These are phyloP conservation scores for Dione vanillae DNA, from an alignment of 2,888 invertebrate genomes.

Conservation along the genomic window DNA sequence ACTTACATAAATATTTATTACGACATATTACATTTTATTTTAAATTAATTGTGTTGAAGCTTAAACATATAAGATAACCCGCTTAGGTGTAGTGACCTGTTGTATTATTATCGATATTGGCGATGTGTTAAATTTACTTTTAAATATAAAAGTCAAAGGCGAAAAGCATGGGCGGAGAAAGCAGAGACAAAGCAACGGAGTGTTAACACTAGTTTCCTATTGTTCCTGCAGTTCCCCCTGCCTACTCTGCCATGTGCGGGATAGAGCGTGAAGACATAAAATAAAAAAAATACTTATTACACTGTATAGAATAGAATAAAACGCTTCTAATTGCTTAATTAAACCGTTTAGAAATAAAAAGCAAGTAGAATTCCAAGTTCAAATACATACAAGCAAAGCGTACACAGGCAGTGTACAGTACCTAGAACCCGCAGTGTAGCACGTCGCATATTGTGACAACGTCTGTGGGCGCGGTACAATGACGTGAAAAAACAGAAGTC, in stretches of 20 bases:
- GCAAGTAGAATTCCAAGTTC: background rate
- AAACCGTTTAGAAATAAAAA: background rate
- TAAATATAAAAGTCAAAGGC: too few relatives aligned
- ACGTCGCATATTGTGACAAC: constrained; percentile 44
- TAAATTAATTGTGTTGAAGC: background rate
- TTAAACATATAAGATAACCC: background rate
- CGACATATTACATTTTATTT: too few relatives aligned
- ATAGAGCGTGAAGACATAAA: too few relatives aligned
- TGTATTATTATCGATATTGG: background rate
- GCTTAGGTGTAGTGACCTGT: background rate
- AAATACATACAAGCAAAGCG: background rate
- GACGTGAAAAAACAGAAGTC: background rate
- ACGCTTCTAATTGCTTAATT: background rate
- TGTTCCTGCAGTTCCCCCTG: too few relatives aligned
- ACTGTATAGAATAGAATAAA: too few relatives aligned
- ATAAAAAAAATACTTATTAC: too few relatives aligned
- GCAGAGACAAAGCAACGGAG: too few relatives aligned
- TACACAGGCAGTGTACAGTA: background rate
- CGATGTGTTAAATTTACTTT: background rate
- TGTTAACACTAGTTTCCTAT: too few relatives aligned
- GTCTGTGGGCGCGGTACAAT: constrained; percentile 42
- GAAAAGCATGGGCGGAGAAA: too few relatives aligned
- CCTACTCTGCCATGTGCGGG: too few relatives aligned
- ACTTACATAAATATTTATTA: too few relatives aligned
- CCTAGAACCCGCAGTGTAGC: constrained; percentile 17